phyloP scores from a whole-genome alignment of 2,797 vertebrate genomes.

The Myotis pilosus region DNA sequence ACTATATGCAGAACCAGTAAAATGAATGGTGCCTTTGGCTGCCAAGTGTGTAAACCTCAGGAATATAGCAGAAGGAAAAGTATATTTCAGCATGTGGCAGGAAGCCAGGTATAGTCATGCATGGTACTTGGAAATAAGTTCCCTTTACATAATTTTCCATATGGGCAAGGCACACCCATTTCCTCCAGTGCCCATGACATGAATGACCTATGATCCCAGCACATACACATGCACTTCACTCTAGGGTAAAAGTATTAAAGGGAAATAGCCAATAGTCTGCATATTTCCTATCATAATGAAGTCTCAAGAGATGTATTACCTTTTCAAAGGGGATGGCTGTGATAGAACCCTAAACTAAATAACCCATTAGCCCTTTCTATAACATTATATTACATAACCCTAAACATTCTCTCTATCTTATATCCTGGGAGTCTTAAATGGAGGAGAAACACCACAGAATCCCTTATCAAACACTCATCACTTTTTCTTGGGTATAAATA shows the following conservation, averaged over 20 bases:
- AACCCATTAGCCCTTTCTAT: constrained; percentile 33
- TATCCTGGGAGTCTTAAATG: constrained; percentile 43
- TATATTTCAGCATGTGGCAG: background rate
- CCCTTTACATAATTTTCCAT: background rate
- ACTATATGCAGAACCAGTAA: constrained; percentile 5
- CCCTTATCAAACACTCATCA: constrained; percentile 68
- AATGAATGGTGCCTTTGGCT: constrained; percentile 33
- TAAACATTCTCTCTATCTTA: constrained; percentile 49
- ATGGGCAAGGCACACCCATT: background rate
- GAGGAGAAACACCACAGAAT: background rate
- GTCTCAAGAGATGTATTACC: background rate
- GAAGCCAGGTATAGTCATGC: background rate
- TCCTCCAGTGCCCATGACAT: background rate
- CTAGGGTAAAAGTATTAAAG: constrained; percentile 49
- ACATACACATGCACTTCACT: background rate
- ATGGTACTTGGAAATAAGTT: constrained; percentile 33
- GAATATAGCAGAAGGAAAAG: background rate
- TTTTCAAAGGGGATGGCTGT: constrained; percentile 46
- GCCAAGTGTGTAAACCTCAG: background rate
- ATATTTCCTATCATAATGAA: constrained; percentile 54
- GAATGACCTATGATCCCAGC: background rate
- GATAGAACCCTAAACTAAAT: constrained; percentile 65
- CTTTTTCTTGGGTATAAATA: constrained; percentile 55
- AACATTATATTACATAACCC: constrained; percentile 38
- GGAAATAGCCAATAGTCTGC: constrained; percentile 16